Evolutionary conservation across 1,140 invertebrate species (phyloP).

Genomic region (Drosophila takahashii): DNA sequence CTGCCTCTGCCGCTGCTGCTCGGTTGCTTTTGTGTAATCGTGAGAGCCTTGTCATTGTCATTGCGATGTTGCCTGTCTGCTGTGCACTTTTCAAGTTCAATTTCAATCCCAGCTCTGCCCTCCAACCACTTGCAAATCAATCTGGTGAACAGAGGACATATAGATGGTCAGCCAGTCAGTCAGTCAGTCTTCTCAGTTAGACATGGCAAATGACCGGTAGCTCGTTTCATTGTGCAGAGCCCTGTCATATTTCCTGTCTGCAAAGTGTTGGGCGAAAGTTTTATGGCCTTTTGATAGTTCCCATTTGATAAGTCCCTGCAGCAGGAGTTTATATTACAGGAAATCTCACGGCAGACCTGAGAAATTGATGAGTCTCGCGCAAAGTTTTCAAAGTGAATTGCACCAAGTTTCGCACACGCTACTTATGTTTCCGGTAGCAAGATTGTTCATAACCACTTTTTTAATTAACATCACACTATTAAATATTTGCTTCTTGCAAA

Average conservation of each 20-base stretch:
- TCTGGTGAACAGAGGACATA: constrained; percentile 9
- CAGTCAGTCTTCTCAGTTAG: constrained; percentile 24
- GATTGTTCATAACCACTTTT: neutral
- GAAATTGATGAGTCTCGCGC: constrained; percentile 8
- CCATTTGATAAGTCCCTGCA: constrained; percentile 25
- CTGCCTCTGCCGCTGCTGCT: constrained; percentile 19
- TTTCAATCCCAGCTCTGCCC: constrained; percentile 54
- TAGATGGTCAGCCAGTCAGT: constrained; percentile 21
- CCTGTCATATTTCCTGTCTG: constrained; percentile 68
- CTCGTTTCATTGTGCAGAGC: constrained; percentile 31
- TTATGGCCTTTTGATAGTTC: constrained; percentile 55
- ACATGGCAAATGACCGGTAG: constrained; percentile 61
- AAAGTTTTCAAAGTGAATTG: constrained; percentile 18
- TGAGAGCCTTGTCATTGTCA: constrained; percentile 57
- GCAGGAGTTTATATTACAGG: constrained; percentile 45
- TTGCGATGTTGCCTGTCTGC: constrained; percentile 45
- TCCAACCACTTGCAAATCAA: constrained; percentile 57
- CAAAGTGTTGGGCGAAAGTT: constrained; percentile 59
- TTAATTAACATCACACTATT: neutral
- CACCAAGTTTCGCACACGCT: constrained; percentile 8
- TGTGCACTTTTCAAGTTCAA: constrained; percentile 80
- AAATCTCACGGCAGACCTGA: constrained; percentile 34
- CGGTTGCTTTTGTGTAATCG: constrained; percentile 53
- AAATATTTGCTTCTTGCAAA: too few relatives aligned
- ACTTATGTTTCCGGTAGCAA: constrained; percentile 6